A percentile compares a stretch with the other conserved stretches of the same genome.
Evolutionary conservation across 2,888 invertebrate species (phyloP).

Genomic region (Drosophila pseudotakahashii): DNA sequence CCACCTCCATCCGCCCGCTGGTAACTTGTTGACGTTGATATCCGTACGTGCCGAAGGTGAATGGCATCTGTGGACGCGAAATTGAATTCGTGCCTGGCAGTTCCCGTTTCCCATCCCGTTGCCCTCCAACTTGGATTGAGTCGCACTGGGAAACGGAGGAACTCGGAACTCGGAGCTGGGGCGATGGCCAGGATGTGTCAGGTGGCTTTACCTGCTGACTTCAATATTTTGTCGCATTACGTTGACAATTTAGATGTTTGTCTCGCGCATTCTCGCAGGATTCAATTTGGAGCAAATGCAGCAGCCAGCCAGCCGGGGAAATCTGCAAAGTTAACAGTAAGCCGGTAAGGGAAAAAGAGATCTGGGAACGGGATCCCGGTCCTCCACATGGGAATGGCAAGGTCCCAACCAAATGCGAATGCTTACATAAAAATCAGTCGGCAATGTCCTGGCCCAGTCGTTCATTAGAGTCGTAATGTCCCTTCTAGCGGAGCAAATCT

Average conservation of each 20-base stretch:
- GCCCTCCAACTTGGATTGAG: slow-evolving; percentile 60
- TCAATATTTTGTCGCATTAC: slow-evolving; percentile 80
- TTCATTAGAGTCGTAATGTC: slow-evolving; percentile 64
- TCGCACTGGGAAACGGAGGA: slow-evolving; percentile 40
- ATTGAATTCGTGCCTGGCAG: slow-evolving; percentile 76
- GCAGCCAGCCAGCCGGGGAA: slow-evolving; percentile 50
- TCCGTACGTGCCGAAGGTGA: slow-evolving; percentile 80
- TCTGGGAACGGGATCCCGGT: not conserved
- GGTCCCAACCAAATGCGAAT: slow-evolving; percentile 11
- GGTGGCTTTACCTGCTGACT: slow-evolving; percentile 68
- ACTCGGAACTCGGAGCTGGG: not conserved
- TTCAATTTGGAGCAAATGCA: slow-evolving; percentile 69
- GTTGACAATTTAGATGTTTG: slow-evolving; percentile 80
- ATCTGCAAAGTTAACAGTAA: slow-evolving; percentile 56
- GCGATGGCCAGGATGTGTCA: slow-evolving; percentile 44
- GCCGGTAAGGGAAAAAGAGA: slow-evolving; percentile 26
- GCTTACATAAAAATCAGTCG: slow-evolving; percentile 52
- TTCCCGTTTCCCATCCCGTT: slow-evolving; percentile 19
- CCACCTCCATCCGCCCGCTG: slow-evolving; percentile 10
- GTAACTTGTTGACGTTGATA: slow-evolving; percentile 80
- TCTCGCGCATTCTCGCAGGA: slow-evolving; percentile 71
- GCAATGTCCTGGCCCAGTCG: slow-evolving; percentile 39
- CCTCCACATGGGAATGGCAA: slow-evolving; percentile 3
- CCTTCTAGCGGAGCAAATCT: slow-evolving; percentile 14
- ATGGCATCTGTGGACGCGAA: slow-evolving; percentile 81